Evolutionary conservation across 2,113 vertebrate genomes (phyloP), one percentile per base, ranked within the genome.

Genomic region (Pelvicachromis taeniatus): DNA sequence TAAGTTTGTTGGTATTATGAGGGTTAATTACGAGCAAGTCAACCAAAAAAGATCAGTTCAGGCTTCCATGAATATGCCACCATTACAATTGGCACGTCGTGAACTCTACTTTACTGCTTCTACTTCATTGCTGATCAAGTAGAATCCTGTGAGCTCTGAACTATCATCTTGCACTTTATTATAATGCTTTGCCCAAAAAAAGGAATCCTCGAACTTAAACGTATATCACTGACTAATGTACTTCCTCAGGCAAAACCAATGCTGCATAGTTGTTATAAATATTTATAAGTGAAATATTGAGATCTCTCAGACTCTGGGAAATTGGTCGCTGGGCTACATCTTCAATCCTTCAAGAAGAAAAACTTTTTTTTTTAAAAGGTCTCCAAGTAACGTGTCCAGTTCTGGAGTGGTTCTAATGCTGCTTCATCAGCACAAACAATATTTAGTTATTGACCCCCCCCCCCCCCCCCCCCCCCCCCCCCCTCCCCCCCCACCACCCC

Each of bases 201-300:
- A 48, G 8, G 19, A n/a, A 19, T 75, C 42, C 73, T 85, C 70
- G 45, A 68, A 80, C 82, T 48, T 80, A 78, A 84, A 85, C 82
- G 82, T 83, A 92, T 84, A 92, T 92, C 90, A 90, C 93, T 90
- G 91, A 87, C 89, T 91, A 92, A 94, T 90, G 83, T 35, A 23
- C 82, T 90, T 91, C 89, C 86, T 50, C 63, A 80, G 86, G 90
- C 89, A 65, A 86, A 89, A 87, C 81, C 11, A 55, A 90, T 78
- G 89, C 91, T 12, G 83, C 88, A 86, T 70, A 80, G 81, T 86
- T 70, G 50, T 48, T 84, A 92, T 92, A 91, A 91, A 93, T 93
- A 94, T 93, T 89, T 88, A 92, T 92, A 83, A 91, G 89, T 87
- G 86, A 89, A 91, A 89, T 92, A 90, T 93, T 93, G 89, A 90